Base-by-base conservation (phyloP, 2,888 invertebrate genomes). In the Dolichomitus sp. region DNA sequence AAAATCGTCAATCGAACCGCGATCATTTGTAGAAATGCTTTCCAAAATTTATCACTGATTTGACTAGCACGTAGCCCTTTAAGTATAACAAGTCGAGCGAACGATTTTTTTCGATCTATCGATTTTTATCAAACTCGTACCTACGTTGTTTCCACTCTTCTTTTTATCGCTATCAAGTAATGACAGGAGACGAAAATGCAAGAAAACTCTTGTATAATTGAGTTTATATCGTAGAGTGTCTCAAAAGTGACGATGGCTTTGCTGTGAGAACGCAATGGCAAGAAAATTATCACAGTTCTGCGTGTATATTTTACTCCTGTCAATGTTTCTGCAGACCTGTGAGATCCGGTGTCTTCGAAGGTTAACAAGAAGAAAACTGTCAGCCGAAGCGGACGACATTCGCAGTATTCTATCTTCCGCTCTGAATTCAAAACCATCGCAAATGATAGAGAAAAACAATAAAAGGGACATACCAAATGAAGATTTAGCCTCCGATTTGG, bases 361-460 rank as follows among this genome's bases (percentile, higher is more conserved):
- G 90, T 89, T 75, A 84, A 84, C 52, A 85, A 80, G 42, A 85
- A 87, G 45, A 68, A 88, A 48, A 84, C 84, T 37, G 72, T 81
- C 6, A 54, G 77, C 19, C 65, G 42, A n/a, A 23, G 82, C 11
- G 76, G 85, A 83, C 54, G 80, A 84, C 12, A 80, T 78, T 33
- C 74, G 76, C 5, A 59, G 72, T 61, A 37, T 80, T 27, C 48
- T 83, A 7, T 73, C 80, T 1, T 72, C 80, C 11, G 72, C 83
- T 14, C 68, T 83, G 68, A 50, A 45, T 45, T 52, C 66, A n/a
- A 63, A 48, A 40, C 59, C 72, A 9, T 52, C 68, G 12, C 50
- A 12, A 12, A 66, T 59, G 7, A 27, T 17, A 30, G 50, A 40
- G 19, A 59, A 17, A 0, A 33, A 73, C 42, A 37, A 63, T 11